Evolutionary conservation across 1,140 invertebrate genomes (phyloP).

Genomic region (Asbolus verrucosus): DNA sequence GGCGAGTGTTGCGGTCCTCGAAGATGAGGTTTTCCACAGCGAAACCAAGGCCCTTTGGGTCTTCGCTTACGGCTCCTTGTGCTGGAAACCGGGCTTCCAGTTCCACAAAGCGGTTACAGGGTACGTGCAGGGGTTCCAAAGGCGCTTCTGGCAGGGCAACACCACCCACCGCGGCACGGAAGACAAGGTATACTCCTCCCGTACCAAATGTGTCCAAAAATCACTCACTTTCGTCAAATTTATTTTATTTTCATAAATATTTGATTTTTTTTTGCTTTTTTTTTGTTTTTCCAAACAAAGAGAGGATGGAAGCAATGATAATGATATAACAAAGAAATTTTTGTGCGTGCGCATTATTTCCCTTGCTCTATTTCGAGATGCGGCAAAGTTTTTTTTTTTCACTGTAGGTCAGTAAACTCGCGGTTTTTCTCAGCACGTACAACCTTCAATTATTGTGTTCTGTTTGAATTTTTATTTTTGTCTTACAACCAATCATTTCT

Average conservation of each 20-base stretch:
- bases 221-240: no score
- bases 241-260: no score
- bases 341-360: no score
- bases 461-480: slow-evolving; percentile 26
- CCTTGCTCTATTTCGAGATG: slow-evolving; percentile 22
- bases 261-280: no score
- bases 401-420: slow-evolving; percentile 40
- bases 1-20: slow-evolving; percentile 42
- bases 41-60: slow-evolving; percentile 73
- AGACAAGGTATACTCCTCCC: slow-evolving; percentile 83
- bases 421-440: slow-evolving; percentile 18
- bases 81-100: slow-evolving; percentile 89
- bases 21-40: slow-evolving; percentile 51
- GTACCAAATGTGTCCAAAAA: no score
- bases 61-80: slow-evolving; percentile 88
- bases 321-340: neutral
- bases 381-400: no score
- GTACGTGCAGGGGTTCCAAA: slow-evolving; percentile 78
- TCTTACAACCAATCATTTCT: no score
- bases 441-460: neutral
- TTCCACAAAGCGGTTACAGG: slow-evolving; percentile 79
- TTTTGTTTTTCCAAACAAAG: no score
- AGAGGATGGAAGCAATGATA: no score
- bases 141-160: slow-evolving; percentile 91
- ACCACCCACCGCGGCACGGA: slow-evolving; percentile 82